Percentiles rank a stretch among this genome's conserved stretches.
phyloP scores from a whole-genome alignment of 2,113 vertebrate genomes.

The Odontophorus gujanensis region DNA sequence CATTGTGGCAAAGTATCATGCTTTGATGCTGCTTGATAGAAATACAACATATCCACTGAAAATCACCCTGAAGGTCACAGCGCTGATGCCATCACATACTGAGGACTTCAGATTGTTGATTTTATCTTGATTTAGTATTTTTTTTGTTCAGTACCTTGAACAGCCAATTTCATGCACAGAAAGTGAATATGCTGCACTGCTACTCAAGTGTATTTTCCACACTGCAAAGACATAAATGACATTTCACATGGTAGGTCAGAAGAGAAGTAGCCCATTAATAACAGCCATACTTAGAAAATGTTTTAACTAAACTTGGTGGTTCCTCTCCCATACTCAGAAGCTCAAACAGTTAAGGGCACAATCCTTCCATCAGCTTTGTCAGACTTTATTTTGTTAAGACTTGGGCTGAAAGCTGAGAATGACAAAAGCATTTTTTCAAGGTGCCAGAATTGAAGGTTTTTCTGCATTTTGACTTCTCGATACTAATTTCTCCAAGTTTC shows the following conservation, averaged over 20 bases:
- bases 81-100: neutral
- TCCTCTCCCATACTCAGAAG: neutral
- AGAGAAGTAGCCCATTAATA: neutral
- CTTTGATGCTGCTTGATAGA: neutral
- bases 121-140: neutral
- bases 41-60: neutral
- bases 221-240: neutral
- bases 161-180: neutral
- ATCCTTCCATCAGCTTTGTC: neutral
- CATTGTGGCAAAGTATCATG: neutral
- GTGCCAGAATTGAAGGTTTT: neutral
- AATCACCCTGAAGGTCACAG: neutral
- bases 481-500: neutral
- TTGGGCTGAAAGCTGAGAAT: conserved; percentile 4
- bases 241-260: neutral
- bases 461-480: conserved; percentile 16
- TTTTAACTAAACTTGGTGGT: neutral
- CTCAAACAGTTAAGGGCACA: neutral
- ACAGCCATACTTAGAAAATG: neutral
- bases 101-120: neutral
- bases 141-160: neutral
- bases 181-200: neutral
- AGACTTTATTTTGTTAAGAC: neutral
- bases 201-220: neutral
- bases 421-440: neutral